Conservation (phyloP, 37 sponge, comb jelly and placozoan species). For the Haliclona indistincta region DNA sequence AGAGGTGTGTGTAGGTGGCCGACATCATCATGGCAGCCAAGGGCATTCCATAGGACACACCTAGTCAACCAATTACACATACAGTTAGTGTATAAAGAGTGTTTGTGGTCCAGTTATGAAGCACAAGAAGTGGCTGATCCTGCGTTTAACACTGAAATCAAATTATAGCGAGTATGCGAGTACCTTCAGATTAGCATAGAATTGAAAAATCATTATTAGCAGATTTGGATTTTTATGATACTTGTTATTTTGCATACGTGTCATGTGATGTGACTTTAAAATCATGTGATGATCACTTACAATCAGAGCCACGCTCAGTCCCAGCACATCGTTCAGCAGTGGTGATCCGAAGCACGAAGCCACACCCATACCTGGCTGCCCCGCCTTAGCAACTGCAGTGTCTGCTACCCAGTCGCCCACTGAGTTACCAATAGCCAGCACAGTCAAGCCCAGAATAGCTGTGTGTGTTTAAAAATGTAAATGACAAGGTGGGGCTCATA, state of each 20-base stretch:
- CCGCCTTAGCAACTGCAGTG: slow-evolving; percentile 84
- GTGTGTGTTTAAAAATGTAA: no score
- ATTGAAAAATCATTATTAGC: neutral
- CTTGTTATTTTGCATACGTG: neutral
- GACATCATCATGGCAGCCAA: no score
- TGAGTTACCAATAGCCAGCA: slow-evolving; percentile 91
- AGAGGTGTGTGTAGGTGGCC: no score
- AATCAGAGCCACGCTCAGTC: slow-evolving; percentile 83
- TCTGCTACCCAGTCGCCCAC: slow-evolving; percentile 93
- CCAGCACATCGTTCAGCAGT: slow-evolving; percentile 89
- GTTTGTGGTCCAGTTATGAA: no score
- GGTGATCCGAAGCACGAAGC: slow-evolving; percentile 93
- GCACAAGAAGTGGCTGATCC: no score
- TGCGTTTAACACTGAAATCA: no score
- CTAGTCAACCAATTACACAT: no score
- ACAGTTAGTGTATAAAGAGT: no score
- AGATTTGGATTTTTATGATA: neutral
- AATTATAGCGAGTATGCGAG: no score
- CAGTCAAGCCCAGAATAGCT: slow-evolving; percentile 90
- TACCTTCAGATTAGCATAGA: no score
- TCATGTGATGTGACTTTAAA: neutral
- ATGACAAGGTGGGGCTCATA: no score
- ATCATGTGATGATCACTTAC: slow-evolving; percentile 35
- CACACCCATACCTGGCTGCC: slow-evolving; percentile 88
- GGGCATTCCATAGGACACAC: no score